These are phyloP conservation scores for Chionomys nivalis DNA, from an alignment of 2,113 vertebrate species.

Conservation along the genomic window DNA sequence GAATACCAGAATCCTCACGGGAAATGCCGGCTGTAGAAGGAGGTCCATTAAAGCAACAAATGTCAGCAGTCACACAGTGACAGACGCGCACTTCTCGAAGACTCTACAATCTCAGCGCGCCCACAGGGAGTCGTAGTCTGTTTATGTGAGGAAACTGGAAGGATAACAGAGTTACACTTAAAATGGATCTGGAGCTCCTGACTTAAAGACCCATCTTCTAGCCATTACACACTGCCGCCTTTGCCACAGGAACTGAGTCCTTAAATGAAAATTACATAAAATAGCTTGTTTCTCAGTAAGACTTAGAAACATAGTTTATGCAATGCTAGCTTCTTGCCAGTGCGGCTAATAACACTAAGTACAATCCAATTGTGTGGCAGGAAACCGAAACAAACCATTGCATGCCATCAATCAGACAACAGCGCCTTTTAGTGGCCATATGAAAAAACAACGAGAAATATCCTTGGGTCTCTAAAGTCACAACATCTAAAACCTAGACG, in stretches of 20 bases:
- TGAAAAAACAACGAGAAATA: not conserved
- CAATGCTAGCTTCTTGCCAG: conserved; percentile 28
- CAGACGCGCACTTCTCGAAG: conserved; percentile 21
- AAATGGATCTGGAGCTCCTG: conserved; percentile 13
- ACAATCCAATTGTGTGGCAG: not conserved
- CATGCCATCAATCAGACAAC: conserved; percentile 40
- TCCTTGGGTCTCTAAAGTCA: not conserved
- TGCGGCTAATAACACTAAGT: not conserved
- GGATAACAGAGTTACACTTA: not conserved
- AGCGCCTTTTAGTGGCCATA: conserved; percentile 76
- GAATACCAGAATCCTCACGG: conserved; percentile 17
- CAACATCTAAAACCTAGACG: conserved; percentile 16
- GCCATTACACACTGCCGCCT: not conserved
- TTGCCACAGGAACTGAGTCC: conserved; percentile 27
- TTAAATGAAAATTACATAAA: conserved; percentile 55
- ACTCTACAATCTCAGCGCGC: not conserved
- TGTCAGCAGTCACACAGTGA: not conserved
- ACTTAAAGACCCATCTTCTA: conserved; percentile 20
- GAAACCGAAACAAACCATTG: conserved; percentile 28
- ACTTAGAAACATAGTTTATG: conserved; percentile 31
- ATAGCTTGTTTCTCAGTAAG: conserved; percentile 42
- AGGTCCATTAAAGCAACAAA: conserved; percentile 7
- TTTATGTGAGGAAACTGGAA: conserved; percentile 43
- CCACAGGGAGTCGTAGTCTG: not conserved
- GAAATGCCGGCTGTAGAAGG: conserved; percentile 8